Percentiles rank a stretch among this genome's conserved stretches.
These are phyloP conservation scores for Phrynocephalus guinanensis DNA, from an alignment of 2,797 vertebrate species.

Conservation along the genomic window DNA sequence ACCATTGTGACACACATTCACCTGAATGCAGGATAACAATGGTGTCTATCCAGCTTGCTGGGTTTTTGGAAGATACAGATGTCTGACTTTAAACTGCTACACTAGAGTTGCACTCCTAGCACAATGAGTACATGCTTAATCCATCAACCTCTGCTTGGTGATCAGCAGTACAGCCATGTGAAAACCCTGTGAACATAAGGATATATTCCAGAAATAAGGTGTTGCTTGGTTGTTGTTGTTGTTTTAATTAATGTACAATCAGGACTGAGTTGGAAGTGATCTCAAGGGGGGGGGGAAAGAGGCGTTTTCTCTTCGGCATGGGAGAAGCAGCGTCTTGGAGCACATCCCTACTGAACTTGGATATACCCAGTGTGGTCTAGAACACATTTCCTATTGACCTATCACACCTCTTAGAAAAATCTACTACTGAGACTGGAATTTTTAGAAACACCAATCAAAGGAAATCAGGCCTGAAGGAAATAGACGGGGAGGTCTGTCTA, in stretches of 20 bases:
- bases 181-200: constrained; percentile 53
- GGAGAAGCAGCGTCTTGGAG: constrained; percentile 49
- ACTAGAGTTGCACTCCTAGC: constrained; percentile 50
- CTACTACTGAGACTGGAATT: constrained; percentile 54
- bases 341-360: constrained; percentile 77
- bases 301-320: constrained; percentile 55
- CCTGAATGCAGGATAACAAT: constrained; percentile 57
- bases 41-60: constrained; percentile 53
- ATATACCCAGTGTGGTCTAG: constrained; percentile 39
- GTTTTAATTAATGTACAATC: constrained; percentile 61
- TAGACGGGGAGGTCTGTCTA: constrained; percentile 65
- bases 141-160: constrained; percentile 29
- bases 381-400: constrained; percentile 56
- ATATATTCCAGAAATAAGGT: constrained; percentile 30
- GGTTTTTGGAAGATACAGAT: constrained; percentile 37
- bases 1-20: constrained; percentile 75
- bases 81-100: constrained; percentile 52
- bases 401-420: constrained; percentile 56
- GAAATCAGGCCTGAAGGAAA: constrained; percentile 45
- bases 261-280: constrained; percentile 48
- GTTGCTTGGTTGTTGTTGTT: constrained; percentile 63
- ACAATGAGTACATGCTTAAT: constrained; percentile 47
- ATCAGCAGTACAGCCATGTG: constrained; percentile 7
- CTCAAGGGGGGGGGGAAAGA: constrained; percentile 23
- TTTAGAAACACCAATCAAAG: constrained; percentile 44